Conservation (phyloP, 2,888 invertebrate species). For the Mythimna lalbum region DNA sequence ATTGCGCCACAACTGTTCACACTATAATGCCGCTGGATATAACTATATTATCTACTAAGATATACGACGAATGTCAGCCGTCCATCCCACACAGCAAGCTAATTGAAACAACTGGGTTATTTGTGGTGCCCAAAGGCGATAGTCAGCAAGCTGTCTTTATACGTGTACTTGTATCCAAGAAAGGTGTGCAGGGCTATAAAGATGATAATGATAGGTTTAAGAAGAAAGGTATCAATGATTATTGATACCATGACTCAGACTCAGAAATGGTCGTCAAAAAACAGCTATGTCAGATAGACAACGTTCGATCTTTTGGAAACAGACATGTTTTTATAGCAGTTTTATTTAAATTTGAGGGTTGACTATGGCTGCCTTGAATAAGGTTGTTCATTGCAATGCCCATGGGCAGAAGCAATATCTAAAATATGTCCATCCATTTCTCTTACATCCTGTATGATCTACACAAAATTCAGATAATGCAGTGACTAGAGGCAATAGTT, state of each 20-base stretch:
- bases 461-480: too few relatives aligned
- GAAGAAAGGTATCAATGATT: background rate
- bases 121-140: conserved; percentile 38
- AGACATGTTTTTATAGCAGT: background rate
- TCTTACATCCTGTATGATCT: too few relatives aligned
- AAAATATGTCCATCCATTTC: too few relatives aligned
- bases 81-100: conserved; percentile 35
- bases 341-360: too few relatives aligned
- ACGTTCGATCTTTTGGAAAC: background rate
- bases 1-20: conserved; percentile 4
- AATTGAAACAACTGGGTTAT: conserved; percentile 52
- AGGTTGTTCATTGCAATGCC: background rate
- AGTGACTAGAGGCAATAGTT: too few relatives aligned
- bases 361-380: too few relatives aligned
- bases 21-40: conserved; percentile 15
- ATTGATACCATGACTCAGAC: background rate
- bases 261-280: background rate
- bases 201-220: background rate
- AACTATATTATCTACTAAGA: conserved; percentile 25
- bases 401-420: background rate
- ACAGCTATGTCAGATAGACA: background rate
- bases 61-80: conserved; percentile 24
- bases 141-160: conserved; percentile 6
- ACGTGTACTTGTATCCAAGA: background rate
- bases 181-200: conserved; percentile 5